A percentile compares a stretch with the other conserved stretches of the same genome.
These are phyloP conservation scores for Platalea minor DNA, from an alignment of 2,797 vertebrate genomes.

Conservation along the genomic window DNA sequence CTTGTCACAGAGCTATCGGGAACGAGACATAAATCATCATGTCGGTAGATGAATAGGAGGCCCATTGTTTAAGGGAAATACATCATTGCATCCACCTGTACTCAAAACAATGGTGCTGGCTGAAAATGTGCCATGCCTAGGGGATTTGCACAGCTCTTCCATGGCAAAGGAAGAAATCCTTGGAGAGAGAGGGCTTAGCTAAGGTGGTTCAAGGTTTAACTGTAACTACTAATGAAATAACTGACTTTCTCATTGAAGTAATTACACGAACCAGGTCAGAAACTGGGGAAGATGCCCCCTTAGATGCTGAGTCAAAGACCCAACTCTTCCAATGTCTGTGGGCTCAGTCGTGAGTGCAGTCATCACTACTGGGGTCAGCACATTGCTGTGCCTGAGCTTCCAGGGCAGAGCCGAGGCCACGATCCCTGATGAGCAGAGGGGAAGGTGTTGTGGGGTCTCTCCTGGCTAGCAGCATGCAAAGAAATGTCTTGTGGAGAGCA, in stretches of 20 bases:
- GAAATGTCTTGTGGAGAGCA: not conserved
- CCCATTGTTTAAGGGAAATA: not conserved
- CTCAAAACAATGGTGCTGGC: not conserved
- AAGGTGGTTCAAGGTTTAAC: not conserved
- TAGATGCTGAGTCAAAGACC: not conserved
- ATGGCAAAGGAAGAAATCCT: not conserved
- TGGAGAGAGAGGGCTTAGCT: not conserved
- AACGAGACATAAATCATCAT: not conserved
- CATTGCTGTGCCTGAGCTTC: not conserved
- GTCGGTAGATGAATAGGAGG: not conserved
- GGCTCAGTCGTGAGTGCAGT: not conserved
- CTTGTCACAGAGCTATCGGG: not conserved
- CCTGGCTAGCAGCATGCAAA: accelerated
- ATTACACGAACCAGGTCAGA: not conserved
- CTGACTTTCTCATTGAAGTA: not conserved
- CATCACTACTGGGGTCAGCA: not conserved
- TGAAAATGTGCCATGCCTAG: not conserved
- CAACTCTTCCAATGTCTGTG: not conserved
- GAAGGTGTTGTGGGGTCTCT: not conserved
- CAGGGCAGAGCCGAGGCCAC: not conserved
- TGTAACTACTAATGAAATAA: not conserved
- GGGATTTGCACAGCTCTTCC: not conserved
- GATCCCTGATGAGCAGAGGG: not conserved
- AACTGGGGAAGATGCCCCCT: not conserved
- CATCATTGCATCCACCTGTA: not conserved